phyloP scores from a whole-genome alignment of 2,797 vertebrate species.

The Notolabrus celidotus region DNA sequence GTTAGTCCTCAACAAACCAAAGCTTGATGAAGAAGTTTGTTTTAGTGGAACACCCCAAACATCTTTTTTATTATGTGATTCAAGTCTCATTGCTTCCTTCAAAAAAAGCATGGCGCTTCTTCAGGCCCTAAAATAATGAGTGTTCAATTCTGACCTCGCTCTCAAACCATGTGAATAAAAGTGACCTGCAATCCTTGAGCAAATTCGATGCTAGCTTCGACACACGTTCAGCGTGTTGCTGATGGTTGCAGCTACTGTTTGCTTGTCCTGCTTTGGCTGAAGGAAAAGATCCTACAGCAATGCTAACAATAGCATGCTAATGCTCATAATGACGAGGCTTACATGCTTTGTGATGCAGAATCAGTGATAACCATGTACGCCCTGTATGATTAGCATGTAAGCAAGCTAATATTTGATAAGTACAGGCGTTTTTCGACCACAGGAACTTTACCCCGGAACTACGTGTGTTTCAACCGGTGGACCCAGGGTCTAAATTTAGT shows the following conservation, averaged over 20 bases:
- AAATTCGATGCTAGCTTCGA: neutral
- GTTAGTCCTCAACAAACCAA: neutral
- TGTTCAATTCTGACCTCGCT: too few species aligned
- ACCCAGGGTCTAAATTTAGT: too few species aligned
- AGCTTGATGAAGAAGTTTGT: neutral
- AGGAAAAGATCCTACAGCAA: neutral
- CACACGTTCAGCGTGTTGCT: neutral
- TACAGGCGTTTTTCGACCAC: too few species aligned
- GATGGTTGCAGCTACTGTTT: neutral
- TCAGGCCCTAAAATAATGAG: too few species aligned
- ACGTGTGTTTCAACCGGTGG: too few species aligned
- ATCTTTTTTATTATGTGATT: neutral
- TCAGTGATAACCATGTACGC: neutral
- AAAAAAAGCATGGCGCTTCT: neutral
- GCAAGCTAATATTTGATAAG: neutral
- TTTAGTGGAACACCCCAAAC: conserved; percentile 1
- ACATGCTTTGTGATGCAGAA: neutral
- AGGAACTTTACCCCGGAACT: too few species aligned
- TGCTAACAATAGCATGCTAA: neutral
- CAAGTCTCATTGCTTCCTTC: neutral
- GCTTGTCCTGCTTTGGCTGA: neutral
- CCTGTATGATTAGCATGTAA: neutral
- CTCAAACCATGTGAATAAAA: neutral
- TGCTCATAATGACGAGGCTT: neutral
- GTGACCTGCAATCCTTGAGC: neutral